phyloP scores from a whole-genome alignment of 2,113 vertebrate species.

The Plecturocebus donacophilus region DNA sequence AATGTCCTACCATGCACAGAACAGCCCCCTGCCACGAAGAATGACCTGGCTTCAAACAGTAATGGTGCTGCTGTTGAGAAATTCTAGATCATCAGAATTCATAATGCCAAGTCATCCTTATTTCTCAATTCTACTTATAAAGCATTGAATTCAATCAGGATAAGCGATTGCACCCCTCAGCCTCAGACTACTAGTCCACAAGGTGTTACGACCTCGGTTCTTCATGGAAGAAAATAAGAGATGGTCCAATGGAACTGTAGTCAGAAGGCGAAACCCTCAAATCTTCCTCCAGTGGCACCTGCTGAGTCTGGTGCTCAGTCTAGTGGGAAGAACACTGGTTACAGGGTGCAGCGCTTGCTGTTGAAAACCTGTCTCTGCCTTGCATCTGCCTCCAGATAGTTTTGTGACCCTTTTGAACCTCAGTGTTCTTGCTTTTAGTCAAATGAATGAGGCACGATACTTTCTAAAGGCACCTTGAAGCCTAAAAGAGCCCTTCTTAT shows the following conservation, averaged over 20 bases:
- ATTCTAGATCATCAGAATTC: neutral
- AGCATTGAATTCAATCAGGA: neutral
- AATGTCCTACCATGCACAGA: accelerated
- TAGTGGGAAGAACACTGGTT: neutral
- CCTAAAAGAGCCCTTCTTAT: neutral
- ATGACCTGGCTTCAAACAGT: accelerated
- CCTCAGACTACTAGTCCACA: neutral
- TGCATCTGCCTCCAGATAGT: neutral
- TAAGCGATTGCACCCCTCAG: too few species aligned
- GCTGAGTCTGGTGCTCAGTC: too few species aligned
- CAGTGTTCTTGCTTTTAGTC: neutral
- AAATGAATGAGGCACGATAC: accelerated
- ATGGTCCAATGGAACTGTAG: accelerated
- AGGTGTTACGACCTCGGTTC: neutral
- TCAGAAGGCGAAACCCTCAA: neutral
- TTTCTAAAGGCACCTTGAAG: neutral
- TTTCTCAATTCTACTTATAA: neutral
- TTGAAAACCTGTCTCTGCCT: neutral
- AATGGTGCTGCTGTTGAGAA: neutral
- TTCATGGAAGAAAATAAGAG: neutral
- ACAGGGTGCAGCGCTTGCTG: too few species aligned
- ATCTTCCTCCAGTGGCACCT: neutral
- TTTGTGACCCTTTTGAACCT: neutral
- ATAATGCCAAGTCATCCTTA: neutral
- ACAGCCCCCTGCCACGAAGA: accelerated